Base-by-base conservation (phyloP, 2,888 invertebrate genomes). In the Xanthorhoe designata region DNA sequence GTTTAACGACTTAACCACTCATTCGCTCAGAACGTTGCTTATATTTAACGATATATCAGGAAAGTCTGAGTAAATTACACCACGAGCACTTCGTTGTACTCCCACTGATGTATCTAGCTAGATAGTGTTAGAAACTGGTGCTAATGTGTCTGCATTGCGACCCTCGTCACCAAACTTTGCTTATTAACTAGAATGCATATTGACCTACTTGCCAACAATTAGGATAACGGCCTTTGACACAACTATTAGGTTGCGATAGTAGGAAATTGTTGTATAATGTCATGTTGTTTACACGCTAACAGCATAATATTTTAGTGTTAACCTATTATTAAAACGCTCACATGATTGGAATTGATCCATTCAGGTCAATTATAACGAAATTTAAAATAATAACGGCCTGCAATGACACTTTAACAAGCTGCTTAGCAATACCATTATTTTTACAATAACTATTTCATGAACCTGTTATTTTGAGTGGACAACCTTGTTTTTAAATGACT, bases 171-270 rank as follows among this genome's bases (percentile, higher is more conserved):
- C 45, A 50, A 57, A 64, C 66, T 69, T 58, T 67, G 70, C 57
- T 69, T 72, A 65, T 68, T 60, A 68, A 68, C 69, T 6, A 45
- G 32, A 55, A 55, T 55, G 64, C 59, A 64, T 64, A 24, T n/a
- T 65, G 51, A 60, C 60, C 52, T 45, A 56, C 63, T 57, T 57
- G 57, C 57, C 8, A 58, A 57, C 63, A 47, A 57, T 63, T 35
- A 57, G 52, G 51, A 29, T 56, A 66, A 61, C 57, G 42, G 18
- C 63, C 61, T 68, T 66, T 70, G 66, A 68, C 57, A 64, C 42
- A 63, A 59, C 63, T 57, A 19, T 52, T 42, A 51, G 24, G 15
- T 17, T 17, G 32, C 24, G 49, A 61, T 50, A 49, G 19, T 55
- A 49, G 54, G 49, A 61, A 61, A 24, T 19, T 47, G 47, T 47